phyloP scores from a whole-genome alignment of 2,888 invertebrate species.

The Palloptera scutellata region DNA sequence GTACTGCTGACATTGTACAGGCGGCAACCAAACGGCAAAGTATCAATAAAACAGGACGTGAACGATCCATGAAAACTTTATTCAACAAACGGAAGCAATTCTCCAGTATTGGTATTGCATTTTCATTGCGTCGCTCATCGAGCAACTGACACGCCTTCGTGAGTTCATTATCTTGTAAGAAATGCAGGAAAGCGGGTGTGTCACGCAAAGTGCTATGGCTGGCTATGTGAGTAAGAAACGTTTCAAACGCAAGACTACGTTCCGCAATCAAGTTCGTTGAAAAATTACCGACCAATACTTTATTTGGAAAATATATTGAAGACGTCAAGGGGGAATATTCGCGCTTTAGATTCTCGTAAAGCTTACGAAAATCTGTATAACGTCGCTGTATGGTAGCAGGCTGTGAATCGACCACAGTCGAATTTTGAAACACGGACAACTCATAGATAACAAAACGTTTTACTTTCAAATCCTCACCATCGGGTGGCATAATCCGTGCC shows the following conservation, averaged over 20 bases:
- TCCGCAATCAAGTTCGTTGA: slow-evolving; percentile 72
- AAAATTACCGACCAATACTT: slow-evolving; percentile 76
- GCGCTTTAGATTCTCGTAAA: slow-evolving; percentile 71
- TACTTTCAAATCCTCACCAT: slow-evolving; percentile 65
- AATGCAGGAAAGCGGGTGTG: slow-evolving; percentile 68
- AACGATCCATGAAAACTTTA: slow-evolving; percentile 72
- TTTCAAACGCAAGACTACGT: slow-evolving; percentile 73
- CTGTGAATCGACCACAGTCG: slow-evolving; percentile 67
- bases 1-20: slow-evolving; percentile 65
- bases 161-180: slow-evolving; percentile 74
- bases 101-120: slow-evolving; percentile 72
- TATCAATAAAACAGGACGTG: slow-evolving; percentile 72
- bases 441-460: slow-evolving; percentile 78
- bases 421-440: slow-evolving; percentile 71
- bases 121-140: slow-evolving; percentile 68
- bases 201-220: slow-evolving; percentile 69
- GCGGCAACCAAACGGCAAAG: slow-evolving; percentile 75
- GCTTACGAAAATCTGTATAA: slow-evolving; percentile 75
- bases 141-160: slow-evolving; percentile 70
- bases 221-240: slow-evolving; percentile 69
- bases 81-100: slow-evolving; percentile 73
- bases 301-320: slow-evolving; percentile 71
- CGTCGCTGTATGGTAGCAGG: slow-evolving; percentile 74
- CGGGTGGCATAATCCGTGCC: slow-evolving; percentile 72
- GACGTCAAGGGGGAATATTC: slow-evolving; percentile 68